Conservation (phyloP, 1,140 invertebrate species). For the Aphaenogaster floridana region DNA sequence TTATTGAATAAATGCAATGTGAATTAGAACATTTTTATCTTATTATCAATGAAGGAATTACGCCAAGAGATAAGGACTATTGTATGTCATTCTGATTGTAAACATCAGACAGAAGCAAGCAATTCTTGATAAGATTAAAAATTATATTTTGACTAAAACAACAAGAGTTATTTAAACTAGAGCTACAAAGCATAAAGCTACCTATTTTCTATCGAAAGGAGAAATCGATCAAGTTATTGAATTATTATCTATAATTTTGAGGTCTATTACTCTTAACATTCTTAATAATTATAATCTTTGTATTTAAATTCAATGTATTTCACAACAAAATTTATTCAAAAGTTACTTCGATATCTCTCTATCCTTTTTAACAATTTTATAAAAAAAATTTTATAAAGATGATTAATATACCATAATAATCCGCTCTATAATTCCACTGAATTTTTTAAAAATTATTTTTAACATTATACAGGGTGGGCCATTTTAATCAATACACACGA, state of each 20-base stretch:
- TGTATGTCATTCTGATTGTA: slow-evolving; percentile 52
- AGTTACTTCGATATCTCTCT: not conserved
- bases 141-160: slow-evolving; percentile 17
- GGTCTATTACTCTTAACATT: not conserved
- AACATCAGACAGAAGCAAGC: slow-evolving; percentile 6
- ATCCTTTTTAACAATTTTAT: not conserved
- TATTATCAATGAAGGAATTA: slow-evolving; percentile 49
- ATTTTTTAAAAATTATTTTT: not conserved
- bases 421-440: too few species aligned
- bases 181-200: not conserved
- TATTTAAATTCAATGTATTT: not conserved
- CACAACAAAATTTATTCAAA: not conserved
- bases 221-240: not conserved
- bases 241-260: not conserved
- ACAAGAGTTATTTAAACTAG: slow-evolving; percentile 11
- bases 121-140: slow-evolving; percentile 69
- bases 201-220: not conserved
- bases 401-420: too few species aligned
- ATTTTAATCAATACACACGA: too few species aligned
- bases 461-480: not conserved
- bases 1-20: slow-evolving; percentile 13
- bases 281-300: not conserved
- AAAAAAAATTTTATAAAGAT: not conserved
- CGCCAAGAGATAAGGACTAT: slow-evolving; percentile 55
- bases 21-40: slow-evolving; percentile 49